A percentile compares a stretch with the other conserved stretches of the same genome.
These are phyloP conservation scores for Otus sunia DNA, from an alignment of 2,113 vertebrate genomes.

Conservation along the genomic window DNA sequence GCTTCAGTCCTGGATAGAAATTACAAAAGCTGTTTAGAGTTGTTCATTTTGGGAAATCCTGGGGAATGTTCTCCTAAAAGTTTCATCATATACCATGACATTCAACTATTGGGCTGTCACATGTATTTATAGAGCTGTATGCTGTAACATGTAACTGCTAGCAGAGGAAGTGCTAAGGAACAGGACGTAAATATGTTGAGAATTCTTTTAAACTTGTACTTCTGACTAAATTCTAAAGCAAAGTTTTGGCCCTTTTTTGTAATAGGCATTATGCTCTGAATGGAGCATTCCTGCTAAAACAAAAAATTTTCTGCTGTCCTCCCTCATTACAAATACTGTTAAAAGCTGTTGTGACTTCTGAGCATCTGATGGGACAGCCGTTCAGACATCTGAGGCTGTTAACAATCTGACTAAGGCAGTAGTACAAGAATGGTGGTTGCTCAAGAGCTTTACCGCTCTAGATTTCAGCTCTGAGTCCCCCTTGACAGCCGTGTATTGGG, in stretches of 20 bases:
- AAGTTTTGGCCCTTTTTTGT: not conserved
- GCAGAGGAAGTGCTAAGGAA: not conserved
- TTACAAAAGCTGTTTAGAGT: not conserved
- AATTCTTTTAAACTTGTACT: not conserved
- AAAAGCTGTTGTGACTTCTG: not conserved
- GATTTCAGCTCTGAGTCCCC: not conserved
- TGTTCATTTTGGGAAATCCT: slow-evolving; percentile 4
- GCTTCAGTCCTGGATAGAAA: not conserved
- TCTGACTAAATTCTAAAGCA: not conserved
- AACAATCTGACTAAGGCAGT: not conserved
- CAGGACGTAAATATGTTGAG: not conserved
- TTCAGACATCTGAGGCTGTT: not conserved
- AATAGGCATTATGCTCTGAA: not conserved
- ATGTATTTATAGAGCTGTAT: not conserved
- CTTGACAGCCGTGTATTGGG: not conserved
- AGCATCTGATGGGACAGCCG: not conserved
- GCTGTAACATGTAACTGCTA: not conserved
- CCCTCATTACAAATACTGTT: not conserved
- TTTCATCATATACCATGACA: not conserved
- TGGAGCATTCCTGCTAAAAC: not conserved
- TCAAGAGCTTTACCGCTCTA: not conserved
- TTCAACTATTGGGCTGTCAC: not conserved
- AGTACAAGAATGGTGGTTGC: not conserved
- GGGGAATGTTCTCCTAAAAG: not conserved
- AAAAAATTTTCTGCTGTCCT: not conserved